A percentile compares a stretch with the other conserved stretches of the same genome.
Evolutionary conservation across 30 jellyfish, hydroid and myxozoan genomes (phyloP).

Genomic region (Turritopsis rubra): DNA sequence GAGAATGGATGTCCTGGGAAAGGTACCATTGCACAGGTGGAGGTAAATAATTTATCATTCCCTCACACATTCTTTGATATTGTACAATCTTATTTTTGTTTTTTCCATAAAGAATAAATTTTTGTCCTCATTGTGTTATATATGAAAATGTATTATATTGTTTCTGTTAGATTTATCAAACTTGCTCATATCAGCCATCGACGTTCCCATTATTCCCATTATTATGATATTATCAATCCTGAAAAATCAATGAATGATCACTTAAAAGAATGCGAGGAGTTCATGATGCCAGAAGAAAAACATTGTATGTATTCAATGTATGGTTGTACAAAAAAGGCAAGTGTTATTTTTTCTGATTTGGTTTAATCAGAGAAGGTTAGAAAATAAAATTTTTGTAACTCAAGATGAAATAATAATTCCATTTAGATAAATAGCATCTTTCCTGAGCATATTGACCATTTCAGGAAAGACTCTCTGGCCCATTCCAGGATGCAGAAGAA

Average conservation of each 20-base stretch:
- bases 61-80: not conserved
- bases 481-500: not conserved
- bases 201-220: not conserved
- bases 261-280: not conserved
- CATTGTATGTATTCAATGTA: not conserved
- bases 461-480: not conserved
- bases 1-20: not conserved
- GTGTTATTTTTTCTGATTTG: not conserved
- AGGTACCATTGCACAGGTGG: not conserved
- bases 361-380: not conserved
- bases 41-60: not conserved
- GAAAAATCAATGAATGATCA: not conserved
- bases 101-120: too few relatives aligned
- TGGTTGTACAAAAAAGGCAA: not conserved
- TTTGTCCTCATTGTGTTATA: too few relatives aligned
- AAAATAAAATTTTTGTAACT: not conserved
- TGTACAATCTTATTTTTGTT: not conserved
- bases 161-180: not conserved
- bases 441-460: not conserved
- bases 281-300: not conserved
- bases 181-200: conserved; percentile 2
- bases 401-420: not conserved
- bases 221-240: not conserved
- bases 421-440: not conserved
- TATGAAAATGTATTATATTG: too few relatives aligned